A percentile compares a stretch with the other conserved stretches of the same genome.
These are phyloP conservation scores for Bembecia ichneumoniformis DNA, from an alignment of 2,888 invertebrate genomes.

Conservation along the genomic window DNA sequence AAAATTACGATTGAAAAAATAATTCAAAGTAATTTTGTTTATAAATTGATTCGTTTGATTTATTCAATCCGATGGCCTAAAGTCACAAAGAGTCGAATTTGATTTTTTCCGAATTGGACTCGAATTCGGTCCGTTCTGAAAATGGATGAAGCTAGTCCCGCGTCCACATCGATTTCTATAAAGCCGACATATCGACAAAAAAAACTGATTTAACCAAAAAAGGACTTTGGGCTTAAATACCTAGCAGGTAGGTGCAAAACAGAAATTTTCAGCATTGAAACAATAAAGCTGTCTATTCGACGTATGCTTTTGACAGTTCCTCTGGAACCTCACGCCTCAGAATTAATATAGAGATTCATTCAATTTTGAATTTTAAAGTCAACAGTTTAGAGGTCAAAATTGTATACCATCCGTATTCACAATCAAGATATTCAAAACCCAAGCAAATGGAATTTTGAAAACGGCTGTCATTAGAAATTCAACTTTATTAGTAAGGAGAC, in stretches of 20 bases:
- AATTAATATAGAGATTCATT: conserved; percentile 8
- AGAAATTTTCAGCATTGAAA: conserved; percentile 6
- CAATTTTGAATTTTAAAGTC: neutral
- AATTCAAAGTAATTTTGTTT: no score
- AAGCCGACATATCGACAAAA: neutral
- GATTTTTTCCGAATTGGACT: neutral
- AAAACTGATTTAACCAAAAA: neutral
- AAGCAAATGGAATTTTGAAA: neutral
- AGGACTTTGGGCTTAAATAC: neutral
- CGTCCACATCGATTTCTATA: no score
- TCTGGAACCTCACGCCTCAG: conserved; percentile 23
- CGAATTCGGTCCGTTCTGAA: neutral
- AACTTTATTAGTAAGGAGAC: conserved; percentile 6
- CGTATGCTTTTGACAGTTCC: conserved; percentile 39
- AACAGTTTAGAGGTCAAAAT: neutral
- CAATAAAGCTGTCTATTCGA: conserved; percentile 13
- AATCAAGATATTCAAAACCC: neutral
- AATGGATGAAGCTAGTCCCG: neutral
- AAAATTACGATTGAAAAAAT: no score
- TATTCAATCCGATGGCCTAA: no score
- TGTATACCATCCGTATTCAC: neutral
- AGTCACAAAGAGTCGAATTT: neutral
- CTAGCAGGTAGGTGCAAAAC: conserved; percentile 2
- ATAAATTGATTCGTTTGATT: no score
- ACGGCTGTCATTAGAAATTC: conserved; percentile 5